Conservation (phyloP, 2,113 vertebrate species). For the Mesembrinibis cayennensis region DNA sequence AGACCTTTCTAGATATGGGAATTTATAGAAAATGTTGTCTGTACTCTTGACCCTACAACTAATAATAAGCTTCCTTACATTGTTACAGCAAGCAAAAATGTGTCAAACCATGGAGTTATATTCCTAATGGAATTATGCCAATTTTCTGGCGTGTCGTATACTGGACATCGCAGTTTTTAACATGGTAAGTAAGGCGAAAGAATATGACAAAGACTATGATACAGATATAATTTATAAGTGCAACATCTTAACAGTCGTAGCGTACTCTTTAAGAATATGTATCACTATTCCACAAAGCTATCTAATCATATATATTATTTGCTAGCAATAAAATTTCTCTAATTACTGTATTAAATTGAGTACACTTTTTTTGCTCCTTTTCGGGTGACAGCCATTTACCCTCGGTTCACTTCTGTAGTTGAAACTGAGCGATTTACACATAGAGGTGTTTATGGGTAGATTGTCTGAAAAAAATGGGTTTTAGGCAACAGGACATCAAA, state of each 20-base stretch:
- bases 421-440: too few species aligned
- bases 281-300: background rate
- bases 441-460: too few species aligned
- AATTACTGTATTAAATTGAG: too few species aligned
- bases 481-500: too few species aligned
- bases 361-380: too few species aligned
- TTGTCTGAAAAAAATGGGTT: too few species aligned
- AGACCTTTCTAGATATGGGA: background rate
- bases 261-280: background rate
- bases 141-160: conserved; percentile 97
- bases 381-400: too few species aligned
- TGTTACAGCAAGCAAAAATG: conserved; percentile 75
- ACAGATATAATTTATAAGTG: background rate
- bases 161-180: conserved; percentile 95
- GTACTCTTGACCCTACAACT: background rate
- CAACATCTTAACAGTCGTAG: background rate
- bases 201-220: background rate
- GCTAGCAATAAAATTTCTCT: too few species aligned
- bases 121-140: conserved; percentile 89
- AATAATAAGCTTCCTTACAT: background rate
- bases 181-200: conserved; percentile 80
- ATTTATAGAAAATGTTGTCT: background rate
- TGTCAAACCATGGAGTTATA: conserved; percentile 93
- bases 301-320: too few species aligned
- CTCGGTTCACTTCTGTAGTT: too few species aligned